A percentile compares a stretch with the other conserved stretches of the same genome.
phyloP scores from a whole-genome alignment of 2,797 vertebrate genomes.

The Epinephelus coioides region DNA sequence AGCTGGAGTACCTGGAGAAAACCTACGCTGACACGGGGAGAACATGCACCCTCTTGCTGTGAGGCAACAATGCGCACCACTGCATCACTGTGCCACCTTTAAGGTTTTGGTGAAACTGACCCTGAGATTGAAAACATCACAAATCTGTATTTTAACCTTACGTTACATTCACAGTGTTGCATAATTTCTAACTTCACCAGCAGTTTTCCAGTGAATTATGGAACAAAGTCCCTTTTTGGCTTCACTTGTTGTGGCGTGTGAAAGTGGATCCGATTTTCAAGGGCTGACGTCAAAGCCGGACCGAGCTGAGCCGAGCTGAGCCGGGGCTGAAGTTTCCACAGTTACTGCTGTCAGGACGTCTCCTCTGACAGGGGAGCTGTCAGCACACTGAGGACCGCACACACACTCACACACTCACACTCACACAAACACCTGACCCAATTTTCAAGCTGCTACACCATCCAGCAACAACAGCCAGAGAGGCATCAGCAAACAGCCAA shows the following conservation, averaged over 20 bases:
- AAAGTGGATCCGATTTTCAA: constrained; percentile 40
- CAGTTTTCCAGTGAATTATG: not conserved
- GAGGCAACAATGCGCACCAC: too few species aligned
- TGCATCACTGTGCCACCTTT: too few species aligned
- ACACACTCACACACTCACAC: constrained; percentile 27
- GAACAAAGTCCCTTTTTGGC: constrained; percentile 13
- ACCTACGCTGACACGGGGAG: too few species aligned
- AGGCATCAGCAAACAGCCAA: constrained; percentile 40
- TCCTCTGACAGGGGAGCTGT: constrained; percentile 51
- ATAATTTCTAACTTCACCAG: not conserved
- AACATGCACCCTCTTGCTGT: too few species aligned
- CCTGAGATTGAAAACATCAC: not conserved
- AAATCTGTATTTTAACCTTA: not conserved
- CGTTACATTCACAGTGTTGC: not conserved
- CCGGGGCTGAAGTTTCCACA: constrained; percentile 31
- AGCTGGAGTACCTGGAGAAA: too few species aligned
- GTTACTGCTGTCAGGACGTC: constrained; percentile 50
- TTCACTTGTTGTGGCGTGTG: constrained; percentile 18
- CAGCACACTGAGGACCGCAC: constrained; percentile 36
- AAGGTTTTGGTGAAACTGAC: not conserved
- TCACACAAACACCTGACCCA: constrained; percentile 72
- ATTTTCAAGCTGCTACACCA: constrained; percentile 57
- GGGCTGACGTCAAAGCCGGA: constrained; percentile 37
- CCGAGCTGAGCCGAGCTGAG: constrained; percentile 32
- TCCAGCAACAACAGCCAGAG: constrained; percentile 52